Base-by-base conservation (phyloP, 2,113 vertebrate species). In the Cavia aperea region DNA sequence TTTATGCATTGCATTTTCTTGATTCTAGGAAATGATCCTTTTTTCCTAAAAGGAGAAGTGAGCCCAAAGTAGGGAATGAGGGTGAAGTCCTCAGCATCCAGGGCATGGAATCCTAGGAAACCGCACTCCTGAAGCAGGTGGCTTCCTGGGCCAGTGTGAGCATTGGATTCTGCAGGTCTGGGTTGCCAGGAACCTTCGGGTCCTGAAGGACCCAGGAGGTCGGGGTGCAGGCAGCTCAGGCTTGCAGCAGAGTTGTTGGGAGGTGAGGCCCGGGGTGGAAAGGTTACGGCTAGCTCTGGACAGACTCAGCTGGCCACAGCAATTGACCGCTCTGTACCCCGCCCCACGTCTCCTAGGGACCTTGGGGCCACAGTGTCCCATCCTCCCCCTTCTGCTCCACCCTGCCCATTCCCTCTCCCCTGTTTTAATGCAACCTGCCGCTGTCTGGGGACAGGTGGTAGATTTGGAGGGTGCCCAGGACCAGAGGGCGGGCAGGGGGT, bases 251-350 rank as follows among this genome's bases (percentile, higher is more conserved):
- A 68, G 16, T 15, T 36, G 33, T 18, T n/a, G 4, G 7, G 66
- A n/a, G 66, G 33, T n/a, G 33, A 68, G 66, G 33, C 33, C 3
- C 23, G 7, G 19, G 19, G n/a, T 72, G n/a, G 70, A 23, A 39
- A 39, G 18, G 7, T 72, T 72, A 23, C 10, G 19, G 19, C 18
- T 72, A 39, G 23, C 16, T 23, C 70, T 9, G 4, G 29, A 36
- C 33, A 68, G 18, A 8, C 49, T 26, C 54, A 3, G 65, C 16
- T 13, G 8, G 85, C 12, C 10, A 62, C 12, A 3, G 23, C 26
- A 4, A 1, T 3, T 6, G 0, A 6, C 8, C n/a, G 65, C 66
- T 5, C 13, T 4, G 56, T 19, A 18, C 8, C 63, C 60, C n/a
- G 15, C 14, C 6, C 0, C 49, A 39, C 14, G 6, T 49, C 60